Base-by-base conservation (phyloP, 2,797 vertebrate genomes). In the Lerista edwardsae region DNA sequence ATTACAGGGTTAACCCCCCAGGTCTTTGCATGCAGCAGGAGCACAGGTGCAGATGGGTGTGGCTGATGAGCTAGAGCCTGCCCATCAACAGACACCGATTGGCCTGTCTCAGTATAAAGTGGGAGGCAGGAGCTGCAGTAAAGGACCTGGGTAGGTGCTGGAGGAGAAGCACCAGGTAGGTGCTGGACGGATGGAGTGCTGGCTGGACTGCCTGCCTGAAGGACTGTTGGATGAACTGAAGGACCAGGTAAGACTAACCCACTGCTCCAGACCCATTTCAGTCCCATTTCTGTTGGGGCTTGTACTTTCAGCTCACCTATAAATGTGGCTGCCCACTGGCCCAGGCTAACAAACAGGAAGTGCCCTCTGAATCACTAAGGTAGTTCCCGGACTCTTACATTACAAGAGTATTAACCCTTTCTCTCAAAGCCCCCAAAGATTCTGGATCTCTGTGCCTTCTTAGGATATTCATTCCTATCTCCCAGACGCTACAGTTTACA, bases 401-500 rank as follows among this genome's bases (percentile, higher is more conserved):
- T 62, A 67, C 88, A 91, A 89, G 62, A 34, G 44, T 73, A 71
- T 47, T 75, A 62, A 79, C 68, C 73, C 77, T 80, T 90, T 86
- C 84, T 75, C 68, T 84, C 77, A 12, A 27, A 57, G 80, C 7
- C 84, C 83, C 85, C 82, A 91, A 73, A 90, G 87, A 87, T 80
- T 6, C 73, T 78, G 84, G 59, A 74, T 81, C 85, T 65, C 81
- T 85, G 80, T 77, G 88, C 86, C 90, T 88, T 91, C 79, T 80
- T 55, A 69, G 90, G 79, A 59, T 3, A 82, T 92, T 90, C 80
- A 29, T 8, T 82, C 87, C 92, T 92, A 92, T 91, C 88, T 90
- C 77, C 74, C 57, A 89, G 91, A 91, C 92, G 91, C 91, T 83
- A 88, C 82, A 65, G 3, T 88, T 91, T 23, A 7, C 88, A 89